Conservation (phyloP, 2,888 invertebrate genomes). For the Apodemia duryi region DNA sequence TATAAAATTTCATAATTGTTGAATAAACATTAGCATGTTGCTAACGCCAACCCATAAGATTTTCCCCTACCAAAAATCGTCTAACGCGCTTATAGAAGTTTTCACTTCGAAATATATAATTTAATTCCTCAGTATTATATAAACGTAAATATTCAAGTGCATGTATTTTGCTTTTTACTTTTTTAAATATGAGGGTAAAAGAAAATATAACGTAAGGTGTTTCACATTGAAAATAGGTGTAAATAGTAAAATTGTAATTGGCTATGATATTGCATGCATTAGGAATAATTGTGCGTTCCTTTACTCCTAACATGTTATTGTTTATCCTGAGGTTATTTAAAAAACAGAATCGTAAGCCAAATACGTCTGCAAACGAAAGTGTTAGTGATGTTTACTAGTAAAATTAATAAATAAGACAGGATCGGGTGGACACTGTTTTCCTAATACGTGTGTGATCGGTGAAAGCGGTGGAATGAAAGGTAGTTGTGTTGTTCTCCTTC, state of each 20-base stretch:
- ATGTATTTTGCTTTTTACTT: conserved; percentile 24
- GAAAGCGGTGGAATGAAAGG: conserved; percentile 41
- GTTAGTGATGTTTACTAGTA: conserved; percentile 43
- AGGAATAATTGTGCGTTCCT: conserved; percentile 51
- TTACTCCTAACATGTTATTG: conserved; percentile 55
- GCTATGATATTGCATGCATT: conserved; percentile 67
- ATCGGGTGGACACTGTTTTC: conserved; percentile 70
- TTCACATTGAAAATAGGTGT: background rate
- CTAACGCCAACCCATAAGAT: too few relatives aligned
- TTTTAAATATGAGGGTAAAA: conserved; percentile 21
- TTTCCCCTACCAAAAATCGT: too few relatives aligned
- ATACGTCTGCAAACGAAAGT: conserved; percentile 36
- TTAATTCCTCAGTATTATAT: conserved; percentile 10
- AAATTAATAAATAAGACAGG: conserved; percentile 35
- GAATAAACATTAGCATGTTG: too few relatives aligned
- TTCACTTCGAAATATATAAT: conserved; percentile 6
- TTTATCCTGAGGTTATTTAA: conserved; percentile 56
- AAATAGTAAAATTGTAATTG: conserved; percentile 5
- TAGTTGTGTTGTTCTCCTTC: conserved; percentile 38
- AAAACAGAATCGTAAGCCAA: conserved; percentile 45
- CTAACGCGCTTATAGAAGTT: too few relatives aligned
- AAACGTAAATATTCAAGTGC: conserved; percentile 22
- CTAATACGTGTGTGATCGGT: conserved; percentile 42
- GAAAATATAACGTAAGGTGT: conserved; percentile 9
- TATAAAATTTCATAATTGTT: too few relatives aligned